Conservation (phyloP, 1,140 invertebrate genomes). For the Pseudomyrmex concolor region DNA sequence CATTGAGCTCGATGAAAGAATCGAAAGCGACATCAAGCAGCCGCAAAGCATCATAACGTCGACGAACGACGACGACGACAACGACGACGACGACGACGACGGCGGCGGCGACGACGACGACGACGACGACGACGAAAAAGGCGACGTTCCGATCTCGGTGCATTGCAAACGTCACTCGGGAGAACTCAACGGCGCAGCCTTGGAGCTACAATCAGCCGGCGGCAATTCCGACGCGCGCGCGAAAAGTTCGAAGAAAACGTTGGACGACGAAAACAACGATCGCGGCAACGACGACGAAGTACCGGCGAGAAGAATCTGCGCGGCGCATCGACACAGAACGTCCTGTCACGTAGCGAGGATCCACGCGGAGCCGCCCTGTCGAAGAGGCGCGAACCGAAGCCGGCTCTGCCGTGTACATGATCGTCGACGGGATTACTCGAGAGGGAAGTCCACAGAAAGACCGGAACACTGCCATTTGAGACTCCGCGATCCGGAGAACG, state of each 20-base stretch:
- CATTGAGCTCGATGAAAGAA: conserved; percentile 32
- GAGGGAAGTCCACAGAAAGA: conserved; percentile 62
- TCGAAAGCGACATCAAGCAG: conserved; percentile 31
- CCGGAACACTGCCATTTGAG: conserved; percentile 60
- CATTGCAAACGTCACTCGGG: conserved; percentile 50
- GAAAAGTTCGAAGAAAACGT: conserved; percentile 57
- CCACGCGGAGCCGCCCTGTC: conserved; percentile 48
- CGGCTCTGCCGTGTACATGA: conserved; percentile 70
- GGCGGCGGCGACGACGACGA: conserved; percentile 7
- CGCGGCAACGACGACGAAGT: conserved; percentile 11
- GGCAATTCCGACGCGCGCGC: conserved; percentile 57
- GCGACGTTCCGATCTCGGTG: conserved; percentile 49
- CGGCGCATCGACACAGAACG: conserved; percentile 54
- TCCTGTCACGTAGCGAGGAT: conserved; percentile 51
- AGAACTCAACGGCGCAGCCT: conserved; percentile 50
- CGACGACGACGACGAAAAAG: conserved; percentile 24
- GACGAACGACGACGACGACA: conserved; percentile 21
- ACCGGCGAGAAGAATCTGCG: conserved; percentile 28
- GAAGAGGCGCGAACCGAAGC: conserved; percentile 43
- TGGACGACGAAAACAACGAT: conserved; percentile 28
- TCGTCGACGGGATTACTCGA: conserved; percentile 57
- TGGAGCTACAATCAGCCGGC: conserved; percentile 61
- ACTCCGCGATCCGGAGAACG: conserved; percentile 62
- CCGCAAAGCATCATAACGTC: conserved; percentile 28
- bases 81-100: background rate